Percentiles rank a stretch among this genome's conserved stretches.
Conservation (phyloP, 1,140 invertebrate genomes). For the Melitaea cinxia region DNA sequence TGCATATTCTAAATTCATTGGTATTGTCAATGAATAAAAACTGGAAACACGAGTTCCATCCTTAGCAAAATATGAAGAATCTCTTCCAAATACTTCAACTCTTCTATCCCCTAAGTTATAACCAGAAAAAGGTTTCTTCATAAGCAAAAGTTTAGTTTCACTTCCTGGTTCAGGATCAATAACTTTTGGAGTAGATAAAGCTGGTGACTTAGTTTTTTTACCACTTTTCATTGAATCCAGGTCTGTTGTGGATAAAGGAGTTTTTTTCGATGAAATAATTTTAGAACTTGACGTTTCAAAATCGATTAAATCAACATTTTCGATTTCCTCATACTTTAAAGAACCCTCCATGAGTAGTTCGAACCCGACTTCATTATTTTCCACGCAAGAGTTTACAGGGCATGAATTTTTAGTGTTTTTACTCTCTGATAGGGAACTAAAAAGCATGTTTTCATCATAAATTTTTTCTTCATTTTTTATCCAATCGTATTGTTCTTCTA, state of each 20-base stretch:
- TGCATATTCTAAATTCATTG: conserved; percentile 64
- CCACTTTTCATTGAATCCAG: conserved; percentile 48
- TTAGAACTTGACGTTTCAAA: conserved; percentile 38
- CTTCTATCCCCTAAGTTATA: conserved; percentile 78
- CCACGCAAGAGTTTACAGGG: conserved; percentile 50
- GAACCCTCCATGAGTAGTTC: conserved; percentile 74
- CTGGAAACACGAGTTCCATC: conserved; percentile 74
- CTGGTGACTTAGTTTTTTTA: conserved; percentile 52
- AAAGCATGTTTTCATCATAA: conserved; percentile 53
- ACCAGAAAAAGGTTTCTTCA: conserved; percentile 59
- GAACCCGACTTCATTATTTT: conserved; percentile 54
- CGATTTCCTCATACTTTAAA: conserved; percentile 64
- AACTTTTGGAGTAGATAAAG: conserved; percentile 42
- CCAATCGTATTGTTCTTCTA: conserved; percentile 79
- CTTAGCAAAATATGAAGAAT: conserved; percentile 68
- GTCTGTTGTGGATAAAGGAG: conserved; percentile 39
- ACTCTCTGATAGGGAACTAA: conserved; percentile 48
- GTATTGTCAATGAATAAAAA: conserved; percentile 71
- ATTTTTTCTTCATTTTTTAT: conserved; percentile 72
- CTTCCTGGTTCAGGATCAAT: conserved; percentile 7
- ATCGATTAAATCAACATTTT: conserved; percentile 39
- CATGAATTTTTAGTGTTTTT: conserved; percentile 50
- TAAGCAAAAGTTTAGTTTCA: conserved; percentile 9
- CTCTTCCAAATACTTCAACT: conserved; percentile 76
- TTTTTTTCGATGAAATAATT: conserved; percentile 39